phyloP scores from a whole-genome alignment of 92 coral and sea anemone species.

The Zoanthus sociatus region DNA sequence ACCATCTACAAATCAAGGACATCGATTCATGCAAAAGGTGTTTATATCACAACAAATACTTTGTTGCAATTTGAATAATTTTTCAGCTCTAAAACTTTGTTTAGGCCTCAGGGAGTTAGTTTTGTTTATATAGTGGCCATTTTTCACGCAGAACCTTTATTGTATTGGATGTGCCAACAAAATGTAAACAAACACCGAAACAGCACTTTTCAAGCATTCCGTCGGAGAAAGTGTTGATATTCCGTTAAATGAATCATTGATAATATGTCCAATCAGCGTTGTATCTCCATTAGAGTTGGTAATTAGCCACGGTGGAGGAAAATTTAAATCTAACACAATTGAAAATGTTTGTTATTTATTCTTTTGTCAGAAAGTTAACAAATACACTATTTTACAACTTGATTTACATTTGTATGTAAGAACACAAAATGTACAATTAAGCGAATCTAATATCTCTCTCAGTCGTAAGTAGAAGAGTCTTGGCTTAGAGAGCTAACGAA shows the following conservation, averaged over 20 bases:
- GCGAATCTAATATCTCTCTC: background rate
- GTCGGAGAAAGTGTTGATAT: background rate
- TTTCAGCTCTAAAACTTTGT: background rate
- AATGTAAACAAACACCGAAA: background rate
- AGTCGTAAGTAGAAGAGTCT: background rate
- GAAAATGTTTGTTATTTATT: background rate
- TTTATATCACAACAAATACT: background rate
- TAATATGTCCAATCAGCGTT: background rate
- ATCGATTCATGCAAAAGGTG: too few relatives aligned
- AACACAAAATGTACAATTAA: background rate
- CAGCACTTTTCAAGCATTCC: background rate
- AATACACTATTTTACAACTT: background rate
- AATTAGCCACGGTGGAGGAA: background rate
- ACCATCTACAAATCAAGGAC: too few relatives aligned
- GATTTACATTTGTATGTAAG: background rate
- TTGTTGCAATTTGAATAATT: background rate
- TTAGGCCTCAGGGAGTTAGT: background rate
- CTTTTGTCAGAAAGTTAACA: background rate
- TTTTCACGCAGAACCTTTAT: background rate
- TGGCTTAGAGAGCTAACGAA: background rate
- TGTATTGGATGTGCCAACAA: background rate
- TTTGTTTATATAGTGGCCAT: background rate
- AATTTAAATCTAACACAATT: background rate
- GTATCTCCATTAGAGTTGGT: background rate
- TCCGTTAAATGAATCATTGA: background rate